Percentiles rank a stretch among this genome's conserved stretches.
These are phyloP conservation scores for Salpingus planirostris DNA, from an alignment of 2,888 invertebrate species.

Conservation along the genomic window DNA sequence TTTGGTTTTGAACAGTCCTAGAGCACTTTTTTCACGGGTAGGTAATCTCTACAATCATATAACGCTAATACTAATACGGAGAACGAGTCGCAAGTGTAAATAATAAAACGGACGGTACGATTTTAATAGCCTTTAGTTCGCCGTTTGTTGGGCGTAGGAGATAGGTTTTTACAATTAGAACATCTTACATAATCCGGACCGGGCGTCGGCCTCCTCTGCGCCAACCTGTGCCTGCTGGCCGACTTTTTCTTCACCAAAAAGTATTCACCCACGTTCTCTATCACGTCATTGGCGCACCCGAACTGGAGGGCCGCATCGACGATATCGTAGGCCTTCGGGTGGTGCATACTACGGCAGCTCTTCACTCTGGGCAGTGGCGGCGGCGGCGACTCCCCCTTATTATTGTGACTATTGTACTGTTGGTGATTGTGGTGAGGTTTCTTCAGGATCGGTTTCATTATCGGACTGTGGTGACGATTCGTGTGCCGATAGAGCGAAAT, in stretches of 20 bases:
- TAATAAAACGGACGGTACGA: too few relatives aligned
- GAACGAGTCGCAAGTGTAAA: too few relatives aligned
- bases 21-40: not conserved
- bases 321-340: slow-evolving; percentile 18
- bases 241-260: slow-evolving; percentile 18
- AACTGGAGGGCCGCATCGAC: slow-evolving; percentile 27
- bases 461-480: not conserved
- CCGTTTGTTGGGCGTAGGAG: too few relatives aligned
- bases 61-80: not conserved
- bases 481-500: too few relatives aligned
- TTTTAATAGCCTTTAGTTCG: too few relatives aligned
- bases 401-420: not conserved
- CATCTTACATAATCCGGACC: slow-evolving; percentile 6
- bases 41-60: not conserved
- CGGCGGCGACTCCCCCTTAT: slow-evolving; percentile 1
- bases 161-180: slow-evolving; percentile 6
- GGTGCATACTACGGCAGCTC: not conserved
- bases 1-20: not conserved
- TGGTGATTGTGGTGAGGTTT: not conserved
- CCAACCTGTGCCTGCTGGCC: not conserved
- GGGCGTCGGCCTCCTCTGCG: slow-evolving; percentile 5
- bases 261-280: slow-evolving; percentile 24
- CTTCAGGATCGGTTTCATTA: slow-evolving; percentile 6
- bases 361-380: too few relatives aligned
- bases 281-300: slow-evolving; percentile 24